These are phyloP conservation scores for Nothoprocta perdicaria DNA, from an alignment of 2,113 vertebrate species.

Conservation along the genomic window DNA sequence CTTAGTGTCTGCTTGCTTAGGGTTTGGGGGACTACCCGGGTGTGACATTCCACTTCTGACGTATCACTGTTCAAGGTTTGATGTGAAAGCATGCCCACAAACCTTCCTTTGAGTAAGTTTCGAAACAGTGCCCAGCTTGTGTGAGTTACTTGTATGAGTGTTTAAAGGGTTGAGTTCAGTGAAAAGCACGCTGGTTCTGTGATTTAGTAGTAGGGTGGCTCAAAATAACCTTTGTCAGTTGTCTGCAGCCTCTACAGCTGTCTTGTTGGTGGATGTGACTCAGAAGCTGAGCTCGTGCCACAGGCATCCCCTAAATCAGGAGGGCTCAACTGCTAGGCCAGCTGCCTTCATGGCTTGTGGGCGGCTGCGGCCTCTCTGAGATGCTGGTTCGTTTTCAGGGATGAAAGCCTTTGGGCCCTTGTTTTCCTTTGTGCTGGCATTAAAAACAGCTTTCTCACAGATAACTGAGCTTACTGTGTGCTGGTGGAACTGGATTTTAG, in stretches of 20 bases:
- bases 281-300: conserved; percentile 18
- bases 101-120: rapidly evolving
- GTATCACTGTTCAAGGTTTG: background rate
- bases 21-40: background rate
- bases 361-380: background rate
- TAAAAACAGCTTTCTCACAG: background rate
- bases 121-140: background rate
- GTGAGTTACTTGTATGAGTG: background rate
- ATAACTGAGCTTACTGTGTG: background rate
- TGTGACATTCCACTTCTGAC: background rate
- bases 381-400: background rate
- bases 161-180: background rate
- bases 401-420: background rate
- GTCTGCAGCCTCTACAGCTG: conserved; percentile 40
- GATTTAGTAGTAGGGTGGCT: background rate
- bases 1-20: background rate
- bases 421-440: background rate
- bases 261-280: conserved; percentile 28
- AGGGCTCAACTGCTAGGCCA: conserved; percentile 27
- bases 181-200: background rate
- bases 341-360: background rate
- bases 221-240: conserved; percentile 11
- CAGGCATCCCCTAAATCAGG: conserved; percentile 30
- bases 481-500: background rate
- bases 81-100: background rate